A percentile compares a stretch with the other conserved stretches of the same genome.
Evolutionary conservation across 2,888 invertebrate genomes (phyloP).

Genomic region (Cremastobaeus sp.): DNA sequence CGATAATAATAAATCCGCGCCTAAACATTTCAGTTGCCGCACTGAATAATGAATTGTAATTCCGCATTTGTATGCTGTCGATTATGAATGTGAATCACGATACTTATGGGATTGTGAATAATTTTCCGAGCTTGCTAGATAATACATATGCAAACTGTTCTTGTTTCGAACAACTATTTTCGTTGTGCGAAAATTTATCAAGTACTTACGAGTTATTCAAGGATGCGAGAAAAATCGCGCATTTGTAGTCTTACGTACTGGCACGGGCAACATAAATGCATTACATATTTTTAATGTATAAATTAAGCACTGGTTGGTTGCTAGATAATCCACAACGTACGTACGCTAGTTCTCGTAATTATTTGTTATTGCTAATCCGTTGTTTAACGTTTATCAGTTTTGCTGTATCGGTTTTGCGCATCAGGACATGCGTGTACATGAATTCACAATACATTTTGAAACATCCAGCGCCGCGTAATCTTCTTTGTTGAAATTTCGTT

Average conservation of each 20-base stretch:
- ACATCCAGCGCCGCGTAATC: constrained; percentile 20
- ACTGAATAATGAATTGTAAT: constrained; percentile 33
- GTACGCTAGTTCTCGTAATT: constrained; percentile 37
- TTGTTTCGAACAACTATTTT: constrained; percentile 10
- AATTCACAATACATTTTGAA: constrained; percentile 56
- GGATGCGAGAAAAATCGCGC: no score
- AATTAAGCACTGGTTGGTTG: neutral
- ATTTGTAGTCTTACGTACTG: no score
- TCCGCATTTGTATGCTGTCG: constrained; percentile 24
- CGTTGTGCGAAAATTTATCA: neutral
- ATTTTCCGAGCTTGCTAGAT: constrained; percentile 22
- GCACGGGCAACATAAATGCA: no score
- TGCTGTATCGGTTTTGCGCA: constrained; percentile 33
- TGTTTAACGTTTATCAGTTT: constrained; percentile 45
- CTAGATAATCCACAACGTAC: neutral
- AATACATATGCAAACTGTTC: constrained; percentile 3
- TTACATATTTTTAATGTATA: neutral
- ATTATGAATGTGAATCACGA: constrained; percentile 39
- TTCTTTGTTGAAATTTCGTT: constrained; percentile 20
- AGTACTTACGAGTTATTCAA: no score
- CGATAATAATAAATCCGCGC: constrained; percentile 4
- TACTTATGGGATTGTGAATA: constrained; percentile 38
- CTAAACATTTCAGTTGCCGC: constrained; percentile 15
- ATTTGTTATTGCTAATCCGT: constrained; percentile 39
- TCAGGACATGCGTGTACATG: constrained; percentile 36